phyloP scores from a whole-genome alignment of 2,113 vertebrate species.

The Petaurus breviceps region DNA sequence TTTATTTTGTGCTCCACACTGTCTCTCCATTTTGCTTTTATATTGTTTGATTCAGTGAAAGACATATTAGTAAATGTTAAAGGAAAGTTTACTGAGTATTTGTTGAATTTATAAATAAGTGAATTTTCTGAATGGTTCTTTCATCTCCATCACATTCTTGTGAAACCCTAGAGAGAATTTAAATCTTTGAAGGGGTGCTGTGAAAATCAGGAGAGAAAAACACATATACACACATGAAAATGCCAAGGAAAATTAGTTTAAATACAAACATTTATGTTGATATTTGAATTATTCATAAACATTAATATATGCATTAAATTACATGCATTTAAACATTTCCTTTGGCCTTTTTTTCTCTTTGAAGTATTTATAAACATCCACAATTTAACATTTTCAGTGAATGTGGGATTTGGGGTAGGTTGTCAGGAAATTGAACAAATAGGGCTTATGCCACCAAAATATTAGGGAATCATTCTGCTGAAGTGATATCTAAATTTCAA shows the following conservation, averaged over 20 bases:
- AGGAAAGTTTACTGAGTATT: neutral
- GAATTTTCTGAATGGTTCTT: neutral
- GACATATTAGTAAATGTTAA: neutral
- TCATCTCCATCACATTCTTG: neutral
- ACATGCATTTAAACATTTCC: neutral
- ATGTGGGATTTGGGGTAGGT: neutral
- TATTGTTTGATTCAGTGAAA: neutral
- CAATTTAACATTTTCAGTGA: neutral
- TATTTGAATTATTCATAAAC: neutral
- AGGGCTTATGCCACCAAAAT: neutral
- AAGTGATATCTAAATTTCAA: neutral
- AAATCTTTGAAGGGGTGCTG: neutral
- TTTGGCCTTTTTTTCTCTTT: neutral
- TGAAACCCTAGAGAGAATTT: neutral
- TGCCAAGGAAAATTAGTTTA: neutral
- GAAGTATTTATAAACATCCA: neutral
- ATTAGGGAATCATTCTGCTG: neutral
- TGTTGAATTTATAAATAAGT: neutral
- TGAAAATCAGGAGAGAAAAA: neutral
- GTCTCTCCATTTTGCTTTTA: neutral
- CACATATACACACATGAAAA: neutral
- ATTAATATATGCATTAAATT: neutral
- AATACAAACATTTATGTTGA: neutral
- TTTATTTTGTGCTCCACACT: neutral
- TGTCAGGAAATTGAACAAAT: neutral